Base-by-base conservation (phyloP, 2,113 vertebrate genomes). In the Rhea americana region DNA sequence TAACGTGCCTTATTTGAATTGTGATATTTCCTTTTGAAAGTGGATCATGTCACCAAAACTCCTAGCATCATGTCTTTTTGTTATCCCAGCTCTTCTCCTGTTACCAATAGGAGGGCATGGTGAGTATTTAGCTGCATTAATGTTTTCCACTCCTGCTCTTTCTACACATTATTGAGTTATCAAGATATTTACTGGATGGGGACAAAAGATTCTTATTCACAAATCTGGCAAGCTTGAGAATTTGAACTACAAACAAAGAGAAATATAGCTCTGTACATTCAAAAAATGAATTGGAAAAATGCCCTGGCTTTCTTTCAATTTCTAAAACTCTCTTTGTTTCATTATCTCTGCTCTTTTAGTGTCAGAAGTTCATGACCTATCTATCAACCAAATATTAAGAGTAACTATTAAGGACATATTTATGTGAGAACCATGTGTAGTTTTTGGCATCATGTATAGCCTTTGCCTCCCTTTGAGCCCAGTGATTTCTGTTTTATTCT, bases 251-350 rank as follows among this genome's bases (percentile, higher is more conserved):
- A 82, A 78, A 90, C 56, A 94, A 90, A 96, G 83, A 75, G 56
- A 91, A 82, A 53, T 18, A 66, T 43, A 93, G 90, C 75, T 93
- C 88, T 94, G 93, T 93, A 93, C 93, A 82, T 78, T 71, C 9
- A 85, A 89, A 85, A 61, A 62, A 11, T 56, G 4, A 32, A 82
- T 2, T 96, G 87, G 80, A 82, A 55, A 83, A 72, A 62, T 20
- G 35, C 88, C 85, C 35, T 71, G 74, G 28, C 32, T 65, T 93
- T 90, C 3, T 7, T 87, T 91, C 8, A 3, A 20, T 82, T 95
- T 87, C 90, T 92, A 24, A 94, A 93, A 67, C 58, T 90, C 81
- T 39, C 92, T 96, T 95, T 93, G 90, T 96, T 96, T 91, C 85
- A 35, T 62, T 76, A 78, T 94, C 92, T 86, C 74, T 80, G 91